These are phyloP conservation scores for Engraulis encrasicolus DNA, from an alignment of 2,113 vertebrate species.

Conservation along the genomic window DNA sequence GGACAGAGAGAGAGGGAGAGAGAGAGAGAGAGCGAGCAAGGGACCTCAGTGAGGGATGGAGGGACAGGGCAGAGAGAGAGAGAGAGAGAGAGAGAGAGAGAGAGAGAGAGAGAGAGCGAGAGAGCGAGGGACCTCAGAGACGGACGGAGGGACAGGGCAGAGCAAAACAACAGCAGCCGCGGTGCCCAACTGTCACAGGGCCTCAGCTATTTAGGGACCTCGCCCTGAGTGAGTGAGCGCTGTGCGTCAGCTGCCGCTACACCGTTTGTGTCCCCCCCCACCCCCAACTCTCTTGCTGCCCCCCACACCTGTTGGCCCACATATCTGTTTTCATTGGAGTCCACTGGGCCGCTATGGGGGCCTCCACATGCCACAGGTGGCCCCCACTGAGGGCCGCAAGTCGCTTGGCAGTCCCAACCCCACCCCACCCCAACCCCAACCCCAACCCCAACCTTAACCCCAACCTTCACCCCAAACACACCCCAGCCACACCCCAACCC, in stretches of 20 bases:
- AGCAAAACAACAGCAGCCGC: conserved; percentile 60
- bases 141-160: conserved; percentile 24
- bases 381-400: conserved; percentile 41
- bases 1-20: no score
- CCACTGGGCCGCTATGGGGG: conserved; percentile 50
- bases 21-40: no score
- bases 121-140: no score
- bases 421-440: no score
- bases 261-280: conserved; percentile 39
- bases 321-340: conserved; percentile 75
- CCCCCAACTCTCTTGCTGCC: no score
- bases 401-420: conserved; percentile 25
- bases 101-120: no score
- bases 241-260: conserved; percentile 60
- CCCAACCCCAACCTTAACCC: background rate
- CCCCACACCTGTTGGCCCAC: conserved; percentile 70
- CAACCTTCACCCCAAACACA: background rate
- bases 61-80: no score
- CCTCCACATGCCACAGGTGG: conserved; percentile 70
- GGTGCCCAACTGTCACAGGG: conserved; percentile 64
- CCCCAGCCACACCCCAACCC: no score
- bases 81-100: no score
- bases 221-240: conserved; percentile 31
- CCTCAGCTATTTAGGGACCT: conserved; percentile 71
- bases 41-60: no score